Evolutionary conservation across 2,797 vertebrate genomes (phyloP).

Genomic region (Crypturellus tataupa): DNA sequence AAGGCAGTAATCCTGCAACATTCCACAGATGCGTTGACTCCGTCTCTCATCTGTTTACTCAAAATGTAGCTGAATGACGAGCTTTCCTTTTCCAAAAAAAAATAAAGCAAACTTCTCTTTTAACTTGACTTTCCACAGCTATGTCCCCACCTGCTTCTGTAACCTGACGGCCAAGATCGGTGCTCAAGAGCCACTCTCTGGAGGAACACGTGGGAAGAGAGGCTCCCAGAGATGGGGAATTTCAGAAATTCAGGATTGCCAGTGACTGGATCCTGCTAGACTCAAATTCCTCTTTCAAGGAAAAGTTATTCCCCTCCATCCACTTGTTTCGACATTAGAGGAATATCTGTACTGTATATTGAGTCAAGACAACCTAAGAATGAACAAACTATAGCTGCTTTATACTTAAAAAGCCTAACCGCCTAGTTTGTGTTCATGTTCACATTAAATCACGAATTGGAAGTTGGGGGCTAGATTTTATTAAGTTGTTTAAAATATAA

Average conservation of each 20-base stretch:
- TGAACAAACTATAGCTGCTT: background rate
- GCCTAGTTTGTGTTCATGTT: background rate
- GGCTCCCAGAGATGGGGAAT: background rate
- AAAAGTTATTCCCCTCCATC: background rate
- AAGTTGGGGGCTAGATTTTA: background rate
- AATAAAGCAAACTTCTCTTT: background rate
- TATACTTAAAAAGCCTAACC: background rate
- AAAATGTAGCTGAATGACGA: background rate
- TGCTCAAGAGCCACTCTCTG: background rate
- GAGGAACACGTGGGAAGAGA: background rate
- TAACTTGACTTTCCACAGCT: background rate
- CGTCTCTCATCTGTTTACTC: background rate
- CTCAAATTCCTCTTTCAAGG: background rate
- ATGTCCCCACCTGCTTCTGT: background rate
- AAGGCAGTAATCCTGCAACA: background rate
- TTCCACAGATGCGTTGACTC: background rate
- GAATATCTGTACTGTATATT: background rate
- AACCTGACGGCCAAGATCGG: rapidly evolving
- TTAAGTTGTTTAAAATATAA: background rate
- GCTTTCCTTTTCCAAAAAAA: background rate
- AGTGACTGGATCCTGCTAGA: background rate
- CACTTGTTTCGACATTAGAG: background rate
- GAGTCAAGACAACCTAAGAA: background rate
- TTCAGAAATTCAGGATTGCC: background rate
- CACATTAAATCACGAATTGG: background rate